phyloP scores from a whole-genome alignment of 1,140 invertebrate genomes.

The Drosophila guanche region DNA sequence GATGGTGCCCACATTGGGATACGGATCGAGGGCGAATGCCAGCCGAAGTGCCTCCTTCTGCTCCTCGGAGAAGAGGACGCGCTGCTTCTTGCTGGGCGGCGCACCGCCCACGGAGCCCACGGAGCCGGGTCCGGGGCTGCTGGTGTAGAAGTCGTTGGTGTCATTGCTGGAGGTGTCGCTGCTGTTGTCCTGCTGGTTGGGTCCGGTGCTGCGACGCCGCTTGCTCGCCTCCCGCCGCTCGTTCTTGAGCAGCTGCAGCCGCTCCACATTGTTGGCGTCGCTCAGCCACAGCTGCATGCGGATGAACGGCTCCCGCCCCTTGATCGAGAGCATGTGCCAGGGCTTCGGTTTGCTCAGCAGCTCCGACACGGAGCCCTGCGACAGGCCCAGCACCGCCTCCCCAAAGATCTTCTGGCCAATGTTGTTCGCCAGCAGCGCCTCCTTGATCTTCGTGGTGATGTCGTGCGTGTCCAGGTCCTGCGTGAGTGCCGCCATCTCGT shows the following conservation, averaged over 20 bases:
- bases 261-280: slow-evolving; percentile 96
- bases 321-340: slow-evolving; percentile 99
- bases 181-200: slow-evolving; percentile 91
- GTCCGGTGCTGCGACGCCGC: slow-evolving; percentile 90
- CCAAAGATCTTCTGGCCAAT: slow-evolving; percentile 99
- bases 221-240: slow-evolving; percentile 95
- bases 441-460: slow-evolving; percentile 98
- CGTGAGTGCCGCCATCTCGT: slow-evolving; percentile 98
- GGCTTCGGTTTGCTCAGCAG: slow-evolving; percentile 98
- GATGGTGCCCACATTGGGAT: slow-evolving; percentile 97
- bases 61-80: slow-evolving; percentile 98
- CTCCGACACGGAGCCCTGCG: slow-evolving; percentile 98
- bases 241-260: slow-evolving; percentile 93
- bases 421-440: slow-evolving; percentile 97
- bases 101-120: slow-evolving; percentile 85
- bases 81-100: slow-evolving; percentile 93
- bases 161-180: slow-evolving; percentile 94
- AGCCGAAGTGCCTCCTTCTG: slow-evolving; percentile 98
- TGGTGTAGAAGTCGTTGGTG: slow-evolving; percentile 94
- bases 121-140: slow-evolving; percentile 88
- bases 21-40: slow-evolving; percentile 97
- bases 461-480: slow-evolving; percentile 98
- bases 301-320: slow-evolving; percentile 98
- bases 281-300: slow-evolving; percentile 98
- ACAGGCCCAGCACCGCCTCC: slow-evolving; percentile 97